These are phyloP conservation scores for Sebastes hubbsi DNA, from an alignment of 2,797 vertebrate species.

Conservation along the genomic window DNA sequence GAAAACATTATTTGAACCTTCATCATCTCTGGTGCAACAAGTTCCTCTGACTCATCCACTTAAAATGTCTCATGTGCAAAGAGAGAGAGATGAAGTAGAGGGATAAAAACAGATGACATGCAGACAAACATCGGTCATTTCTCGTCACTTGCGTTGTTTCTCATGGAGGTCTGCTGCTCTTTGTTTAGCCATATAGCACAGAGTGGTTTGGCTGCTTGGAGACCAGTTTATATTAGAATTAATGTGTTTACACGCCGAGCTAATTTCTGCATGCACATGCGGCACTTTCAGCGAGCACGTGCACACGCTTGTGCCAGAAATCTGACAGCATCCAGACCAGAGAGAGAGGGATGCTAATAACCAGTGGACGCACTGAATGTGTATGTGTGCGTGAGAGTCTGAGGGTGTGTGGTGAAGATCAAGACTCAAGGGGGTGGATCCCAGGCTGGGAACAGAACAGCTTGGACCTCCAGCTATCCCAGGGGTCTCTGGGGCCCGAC, in stretches of 20 bases:
- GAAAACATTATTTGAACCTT: constrained; percentile 14
- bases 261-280: constrained; percentile 37
- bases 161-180: constrained; percentile 37
- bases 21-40: constrained; percentile 3
- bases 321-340: constrained; percentile 48
- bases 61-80: constrained; percentile 10
- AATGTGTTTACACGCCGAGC: constrained; percentile 65
- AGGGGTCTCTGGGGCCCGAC: constrained; percentile 68
- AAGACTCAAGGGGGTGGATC: constrained; percentile 38
- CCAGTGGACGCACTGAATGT: not conserved
- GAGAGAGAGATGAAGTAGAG: constrained; percentile 12
- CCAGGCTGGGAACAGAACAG: constrained; percentile 67
- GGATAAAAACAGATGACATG: constrained; percentile 29
- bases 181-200: constrained; percentile 12
- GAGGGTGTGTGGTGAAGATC: constrained; percentile 38
- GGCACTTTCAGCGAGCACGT: constrained; percentile 27
- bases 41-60: constrained; percentile 51
- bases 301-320: constrained; percentile 39
- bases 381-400: constrained; percentile 15
- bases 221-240: constrained; percentile 59
- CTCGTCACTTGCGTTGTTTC: constrained; percentile 38
- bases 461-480: constrained; percentile 61
- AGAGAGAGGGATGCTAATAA: constrained; percentile 29
- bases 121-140: constrained; percentile 30
- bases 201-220: not conserved